Evolutionary conservation across 1,140 invertebrate species (phyloP).

Genomic region (Sitophilus oryzae): DNA sequence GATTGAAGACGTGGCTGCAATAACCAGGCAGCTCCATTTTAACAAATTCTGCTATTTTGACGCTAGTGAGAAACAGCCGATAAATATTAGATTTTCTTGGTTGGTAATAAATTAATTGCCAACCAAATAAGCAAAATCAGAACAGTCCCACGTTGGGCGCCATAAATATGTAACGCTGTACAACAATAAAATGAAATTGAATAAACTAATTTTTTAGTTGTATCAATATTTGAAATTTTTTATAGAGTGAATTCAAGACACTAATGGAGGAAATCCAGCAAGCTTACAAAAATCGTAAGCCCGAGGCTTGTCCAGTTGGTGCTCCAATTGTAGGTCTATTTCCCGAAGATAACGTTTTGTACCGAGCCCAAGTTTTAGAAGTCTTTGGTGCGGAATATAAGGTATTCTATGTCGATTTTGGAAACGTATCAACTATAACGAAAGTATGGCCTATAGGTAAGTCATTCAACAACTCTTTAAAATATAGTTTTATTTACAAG

Average conservation of each 20-base stretch:
- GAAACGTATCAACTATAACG: constrained; percentile 59
- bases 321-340: constrained; percentile 61
- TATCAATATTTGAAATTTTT: constrained; percentile 10
- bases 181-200: too few relatives aligned
- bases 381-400: constrained; percentile 49
- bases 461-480: too few relatives aligned
- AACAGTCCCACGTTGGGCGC: too few relatives aligned
- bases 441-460: constrained; percentile 57
- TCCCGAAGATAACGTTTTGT: constrained; percentile 60
- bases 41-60: too few relatives aligned
- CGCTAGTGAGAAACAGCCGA: too few relatives aligned
- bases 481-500: neutral
- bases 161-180: too few relatives aligned
- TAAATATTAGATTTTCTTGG: too few relatives aligned
- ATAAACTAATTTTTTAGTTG: neutral
- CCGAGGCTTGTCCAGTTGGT: constrained; percentile 46
- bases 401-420: constrained; percentile 68
- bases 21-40: too few relatives aligned
- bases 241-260: constrained; percentile 51
- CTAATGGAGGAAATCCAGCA: constrained; percentile 66
- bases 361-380: constrained; percentile 58
- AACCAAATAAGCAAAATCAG: too few relatives aligned
- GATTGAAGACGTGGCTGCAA: too few relatives aligned
- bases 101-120: too few relatives aligned
- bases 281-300: constrained; percentile 53